Evolutionary conservation across 2,888 invertebrate genomes (phyloP).

Genomic region (Galeopsomyia nigrocyanea): DNA sequence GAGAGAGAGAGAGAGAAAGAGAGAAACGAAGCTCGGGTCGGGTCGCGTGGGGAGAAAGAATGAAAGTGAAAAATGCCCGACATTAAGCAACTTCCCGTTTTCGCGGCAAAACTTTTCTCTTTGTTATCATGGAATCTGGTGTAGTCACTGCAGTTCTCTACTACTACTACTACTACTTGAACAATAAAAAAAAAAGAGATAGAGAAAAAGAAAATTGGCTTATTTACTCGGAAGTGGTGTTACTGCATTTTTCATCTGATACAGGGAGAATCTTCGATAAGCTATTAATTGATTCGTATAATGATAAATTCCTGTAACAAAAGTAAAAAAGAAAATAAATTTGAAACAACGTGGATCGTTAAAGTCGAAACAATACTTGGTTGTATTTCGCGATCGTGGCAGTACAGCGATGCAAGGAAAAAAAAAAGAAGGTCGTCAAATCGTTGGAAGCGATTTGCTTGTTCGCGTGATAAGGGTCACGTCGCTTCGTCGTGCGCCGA

Average conservation of each 20-base stretch:
- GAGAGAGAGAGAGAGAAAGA: too few relatives aligned
- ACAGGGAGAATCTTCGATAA: too few relatives aligned
- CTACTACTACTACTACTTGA: not conserved
- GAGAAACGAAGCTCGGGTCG: not conserved
- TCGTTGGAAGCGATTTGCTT: not conserved
- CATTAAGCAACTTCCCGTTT: conserved; percentile 37
- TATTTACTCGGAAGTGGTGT: not conserved
- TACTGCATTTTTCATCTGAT: not conserved
- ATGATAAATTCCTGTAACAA: too few relatives aligned
- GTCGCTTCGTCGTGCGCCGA: conserved; percentile 1
- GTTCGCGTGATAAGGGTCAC: conserved; percentile 3
- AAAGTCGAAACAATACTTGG: too few relatives aligned
- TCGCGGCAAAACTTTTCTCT: conserved; percentile 24
- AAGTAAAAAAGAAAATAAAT: too few relatives aligned
- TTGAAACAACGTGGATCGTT: too few relatives aligned
- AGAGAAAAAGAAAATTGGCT: conserved; percentile 16
- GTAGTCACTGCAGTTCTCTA: not conserved
- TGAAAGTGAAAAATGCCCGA: conserved; percentile 39
- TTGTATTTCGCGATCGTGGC: too few relatives aligned
- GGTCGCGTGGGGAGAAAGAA: conserved; percentile 3
- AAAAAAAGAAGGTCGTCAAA: not conserved
- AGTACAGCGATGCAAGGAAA: not conserved
- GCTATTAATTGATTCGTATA: too few relatives aligned
- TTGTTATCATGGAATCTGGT: conserved; percentile 22
- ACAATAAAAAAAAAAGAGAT: conserved; percentile 26